Evolutionary conservation across 2,888 invertebrate genomes (phyloP), one percentile per base, ranked within the genome.

Genomic region (Campoplex nolae): DNA sequence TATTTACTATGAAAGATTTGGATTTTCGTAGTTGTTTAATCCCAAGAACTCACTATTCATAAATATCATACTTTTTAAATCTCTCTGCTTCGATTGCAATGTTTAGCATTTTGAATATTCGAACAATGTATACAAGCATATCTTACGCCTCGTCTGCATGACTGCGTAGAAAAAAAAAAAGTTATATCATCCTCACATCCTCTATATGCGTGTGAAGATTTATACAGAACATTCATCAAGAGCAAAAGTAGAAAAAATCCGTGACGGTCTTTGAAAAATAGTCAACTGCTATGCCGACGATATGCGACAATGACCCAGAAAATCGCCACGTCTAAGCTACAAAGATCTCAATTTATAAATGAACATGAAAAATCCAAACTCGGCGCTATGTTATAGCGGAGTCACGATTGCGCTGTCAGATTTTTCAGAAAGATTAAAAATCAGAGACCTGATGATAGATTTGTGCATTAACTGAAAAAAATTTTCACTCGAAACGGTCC

Each of bases 121-220:
- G 1, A 62, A 62, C 62, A 16, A 62, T 32, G 16, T 16, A 7
- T 16, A 23, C 23, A 28, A 2, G 1, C 13, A 6, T 32, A 13
- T 3, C 18, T 62, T 62, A 62, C 32, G 16, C 16, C 32, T 62
- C 62, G 32, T 62, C 0, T 32, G 62, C 23, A 38, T 42, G 70
- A 84, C 74, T 79, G 84, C 74, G 79, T 75, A 79, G 73, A 79
- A 84, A 70, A 28, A 75, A 75, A 75, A 9, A 76, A 16, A 56
- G 9, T 79, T 74, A 79, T 70, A 68, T 84, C 84, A 84, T 71
- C 23, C 6, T 62, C 16, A 16, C 28, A 28, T 58, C 1, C 16
- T 13, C 16, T 62, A 6, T 6, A 32, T 32, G 28, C 51, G 7
- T n/a, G 18, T 51, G 18, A 4, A 51, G 18, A 51, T 18, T 18